Base-by-base conservation (phyloP, 2,888 invertebrate species). In the Epinotia demarniana region DNA sequence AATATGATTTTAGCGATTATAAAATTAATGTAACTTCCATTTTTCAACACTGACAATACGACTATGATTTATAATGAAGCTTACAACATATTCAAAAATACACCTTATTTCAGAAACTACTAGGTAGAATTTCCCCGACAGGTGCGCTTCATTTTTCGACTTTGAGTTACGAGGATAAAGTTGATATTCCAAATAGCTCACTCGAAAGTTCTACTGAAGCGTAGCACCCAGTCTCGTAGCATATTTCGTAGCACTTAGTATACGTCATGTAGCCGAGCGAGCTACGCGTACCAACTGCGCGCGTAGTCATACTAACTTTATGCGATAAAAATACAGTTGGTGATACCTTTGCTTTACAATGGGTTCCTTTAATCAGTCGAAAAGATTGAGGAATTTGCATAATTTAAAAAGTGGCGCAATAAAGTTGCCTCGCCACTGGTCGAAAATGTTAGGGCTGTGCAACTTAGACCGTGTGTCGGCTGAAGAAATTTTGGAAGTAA, bases 401-500 rank as follows among this genome's bases (percentile, higher is more conserved):
- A 85, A 83, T 84, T 88, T 90, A 16, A 90, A 88, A 87, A 88
- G 83, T 84, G 88, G 89, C 77, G 88, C 88, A 1, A 90, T 89
- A 0, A 91, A 85, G 74, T 73, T 92, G 11, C 90, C 92, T 0
- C 83, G 90, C 0, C 90, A 91, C 78, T 90, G 90, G 88, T 90
- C 92, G 0, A 92, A 90, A 79, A 89, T 92, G 85, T 81, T 90
- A 63, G 89, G 92, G 6, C 81, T 89, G 4, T 83, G 85, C 0
- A 87, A 84, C 67, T 78, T 85, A 23, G 86, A 82, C 71, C 89
- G 89, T 78, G 79, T 83, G 11, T 83, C 87, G 0, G 78, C 83
- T 76, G 91, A 90, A 70, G 91, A 91, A 78, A 84, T 92, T 71
- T 82, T 92, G 18, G 83, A 89, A 81, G 92, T 92, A 85, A 88